These are phyloP conservation scores for Macrophya annulata DNA, from an alignment of 2,888 invertebrate species.

Conservation along the genomic window DNA sequence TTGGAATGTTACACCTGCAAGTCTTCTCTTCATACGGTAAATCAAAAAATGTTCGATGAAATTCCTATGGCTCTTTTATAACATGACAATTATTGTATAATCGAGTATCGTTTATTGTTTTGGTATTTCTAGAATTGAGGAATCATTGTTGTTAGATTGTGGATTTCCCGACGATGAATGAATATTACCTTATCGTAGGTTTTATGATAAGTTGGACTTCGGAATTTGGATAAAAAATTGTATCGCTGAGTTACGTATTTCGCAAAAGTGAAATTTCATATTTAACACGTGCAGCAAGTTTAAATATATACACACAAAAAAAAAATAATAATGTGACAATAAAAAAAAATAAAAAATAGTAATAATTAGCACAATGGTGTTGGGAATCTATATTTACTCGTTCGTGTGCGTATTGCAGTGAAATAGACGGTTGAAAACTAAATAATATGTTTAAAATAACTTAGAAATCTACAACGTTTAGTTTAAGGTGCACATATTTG, in stretches of 20 bases:
- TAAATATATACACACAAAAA: too few species aligned
- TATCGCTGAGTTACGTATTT: not conserved
- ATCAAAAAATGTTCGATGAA: not conserved
- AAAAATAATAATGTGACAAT: too few species aligned
- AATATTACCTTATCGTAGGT: not conserved
- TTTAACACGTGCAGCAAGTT: not conserved
- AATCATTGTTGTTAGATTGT: not conserved
- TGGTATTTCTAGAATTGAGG: not conserved
- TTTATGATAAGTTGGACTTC: not conserved
- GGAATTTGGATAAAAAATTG: not conserved
- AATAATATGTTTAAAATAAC: slow-evolving; percentile 24
- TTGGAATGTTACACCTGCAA: not conserved
- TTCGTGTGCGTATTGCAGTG: not conserved
- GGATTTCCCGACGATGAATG: not conserved
- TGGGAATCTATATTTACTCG: slow-evolving; percentile 29
- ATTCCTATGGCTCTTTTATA: not conserved
- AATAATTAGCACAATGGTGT: slow-evolving; percentile 17
- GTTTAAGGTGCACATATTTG: not conserved
- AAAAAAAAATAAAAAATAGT: not conserved
- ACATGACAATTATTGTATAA: not conserved
- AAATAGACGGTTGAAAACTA: not conserved
- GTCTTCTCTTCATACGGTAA: not conserved
- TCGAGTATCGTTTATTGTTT: not conserved
- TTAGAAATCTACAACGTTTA: not conserved
- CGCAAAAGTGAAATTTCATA: not conserved